These are phyloP conservation scores for Cygnus buccinator DNA, from an alignment of 2,113 vertebrate genomes.

Conservation along the genomic window DNA sequence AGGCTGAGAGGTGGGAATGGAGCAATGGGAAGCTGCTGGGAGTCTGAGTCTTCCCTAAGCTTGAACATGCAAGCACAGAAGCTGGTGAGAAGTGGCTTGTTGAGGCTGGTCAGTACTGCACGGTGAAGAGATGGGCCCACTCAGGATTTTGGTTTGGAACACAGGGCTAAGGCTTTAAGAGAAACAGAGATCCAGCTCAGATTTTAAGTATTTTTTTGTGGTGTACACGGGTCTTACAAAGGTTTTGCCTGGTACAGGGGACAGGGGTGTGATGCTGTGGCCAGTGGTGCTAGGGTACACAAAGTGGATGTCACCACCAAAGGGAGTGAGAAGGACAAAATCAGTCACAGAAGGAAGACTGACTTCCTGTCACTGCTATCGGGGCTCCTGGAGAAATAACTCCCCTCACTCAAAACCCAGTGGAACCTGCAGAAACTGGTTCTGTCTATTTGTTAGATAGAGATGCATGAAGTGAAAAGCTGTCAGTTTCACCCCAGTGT, in stretches of 20 bases:
- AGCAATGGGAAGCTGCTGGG: not conserved
- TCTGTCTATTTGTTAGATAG: slow-evolving; percentile 4
- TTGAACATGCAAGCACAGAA: not conserved
- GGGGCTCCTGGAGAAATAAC: not conserved
- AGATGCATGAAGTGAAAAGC: slow-evolving; percentile 5
- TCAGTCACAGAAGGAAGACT: not conserved
- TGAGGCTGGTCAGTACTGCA: not conserved
- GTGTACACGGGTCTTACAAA: rapidly evolving
- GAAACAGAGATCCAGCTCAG: not conserved
- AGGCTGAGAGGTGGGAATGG: not conserved
- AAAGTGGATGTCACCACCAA: rapidly evolving
- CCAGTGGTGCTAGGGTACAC: rapidly evolving
- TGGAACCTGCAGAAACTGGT: not conserved
- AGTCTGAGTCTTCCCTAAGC: not conserved
- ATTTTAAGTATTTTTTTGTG: not conserved
- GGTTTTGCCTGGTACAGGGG: not conserved
- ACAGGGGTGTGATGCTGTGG: not conserved
- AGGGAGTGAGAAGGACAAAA: not conserved
- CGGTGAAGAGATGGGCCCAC: not conserved
- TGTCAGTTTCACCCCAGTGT: rapidly evolving
- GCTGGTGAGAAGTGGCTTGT: not conserved
- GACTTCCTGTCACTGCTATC: not conserved
- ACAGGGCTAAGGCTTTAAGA: rapidly evolving
- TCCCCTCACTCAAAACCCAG: not conserved
- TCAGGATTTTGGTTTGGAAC: not conserved